Evolutionary conservation across 2,797 vertebrate species (phyloP), one percentile per base, ranked within the genome.

Genomic region (Cephalopachus bancanus): DNA sequence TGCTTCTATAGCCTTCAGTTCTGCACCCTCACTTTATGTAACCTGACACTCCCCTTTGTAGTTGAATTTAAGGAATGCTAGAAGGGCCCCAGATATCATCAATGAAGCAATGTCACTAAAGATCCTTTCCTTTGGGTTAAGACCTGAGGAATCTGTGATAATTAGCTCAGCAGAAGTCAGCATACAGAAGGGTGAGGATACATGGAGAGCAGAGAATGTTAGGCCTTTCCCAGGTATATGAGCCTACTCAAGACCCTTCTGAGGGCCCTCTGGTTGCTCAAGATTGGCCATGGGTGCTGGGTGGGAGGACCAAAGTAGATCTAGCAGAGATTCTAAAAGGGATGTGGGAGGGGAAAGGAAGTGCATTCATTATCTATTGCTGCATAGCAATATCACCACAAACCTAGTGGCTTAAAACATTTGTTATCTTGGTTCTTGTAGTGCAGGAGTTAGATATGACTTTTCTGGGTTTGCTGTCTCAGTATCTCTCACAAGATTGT

Each of bases 41-140:
- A 83, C 9, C 22, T 65, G 57, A 53, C 4, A 57, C 9, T 26
- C 7, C 16, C 30, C 74, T 95, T 22, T 62, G 59, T 33, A 49
- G 24, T 15, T 93, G 26, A 96, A 76, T 49, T 80, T 91, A 76
- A 92, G 67, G 44, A 55, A 83, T 69, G 14, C 20, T 28, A 88
- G 49, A 80, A 87, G 67, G 53, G 24, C 3, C 28, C 11, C 53
- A 87, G 60, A 74, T 65, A 57, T 20, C 22, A 60, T 51, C 76
- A 74, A 0, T 30, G 44, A 83, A 71, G 80, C 20, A 86, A 24
- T 89, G 53, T 33, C 64, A 91, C 60, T 44, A 10, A 49, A 74
- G 44, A 12, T 33, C 67, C 28, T 95, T 81, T 94, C 57, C 33
- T 92, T 53, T 94, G 78, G 33, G 33, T 59, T 72, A 95, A 81